Percentiles rank a stretch among this genome's conserved stretches.
phyloP scores from a whole-genome alignment of 2,113 vertebrate species.

The Paratilapia polleni region DNA sequence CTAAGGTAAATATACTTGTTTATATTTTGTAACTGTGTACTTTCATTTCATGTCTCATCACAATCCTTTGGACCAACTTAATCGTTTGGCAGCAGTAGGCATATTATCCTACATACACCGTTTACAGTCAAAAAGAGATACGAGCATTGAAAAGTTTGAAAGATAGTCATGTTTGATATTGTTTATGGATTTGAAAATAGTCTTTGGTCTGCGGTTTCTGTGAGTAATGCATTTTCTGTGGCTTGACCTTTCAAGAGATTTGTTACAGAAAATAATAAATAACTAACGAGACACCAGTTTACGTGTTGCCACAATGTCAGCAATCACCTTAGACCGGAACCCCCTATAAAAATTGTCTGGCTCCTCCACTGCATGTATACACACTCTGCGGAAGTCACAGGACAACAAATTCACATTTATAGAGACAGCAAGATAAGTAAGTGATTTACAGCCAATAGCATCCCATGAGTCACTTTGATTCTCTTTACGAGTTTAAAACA shows the following conservation, averaged over 20 bases:
- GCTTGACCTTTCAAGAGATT: background rate
- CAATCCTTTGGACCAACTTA: background rate
- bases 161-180: background rate
- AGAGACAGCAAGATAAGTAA: background rate
- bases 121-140: background rate
- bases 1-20: background rate
- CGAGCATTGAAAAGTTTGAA: background rate
- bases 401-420: background rate
- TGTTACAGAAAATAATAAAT: background rate
- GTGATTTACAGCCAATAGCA: background rate
- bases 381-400: background rate
- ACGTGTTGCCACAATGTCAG: accelerated
- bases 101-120: accelerated
- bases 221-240: background rate
- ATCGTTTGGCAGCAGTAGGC: background rate
- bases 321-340: too few species aligned
- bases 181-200: too few species aligned
- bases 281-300: background rate
- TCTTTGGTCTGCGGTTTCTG: background rate
- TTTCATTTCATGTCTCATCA: background rate
- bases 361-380: too few species aligned
- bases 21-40: background rate
- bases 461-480: too few species aligned
- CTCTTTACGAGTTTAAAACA: background rate
- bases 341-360: too few species aligned